These are phyloP conservation scores for Sebastes goodei DNA, from an alignment of 2,797 vertebrate genomes.

Conservation along the genomic window DNA sequence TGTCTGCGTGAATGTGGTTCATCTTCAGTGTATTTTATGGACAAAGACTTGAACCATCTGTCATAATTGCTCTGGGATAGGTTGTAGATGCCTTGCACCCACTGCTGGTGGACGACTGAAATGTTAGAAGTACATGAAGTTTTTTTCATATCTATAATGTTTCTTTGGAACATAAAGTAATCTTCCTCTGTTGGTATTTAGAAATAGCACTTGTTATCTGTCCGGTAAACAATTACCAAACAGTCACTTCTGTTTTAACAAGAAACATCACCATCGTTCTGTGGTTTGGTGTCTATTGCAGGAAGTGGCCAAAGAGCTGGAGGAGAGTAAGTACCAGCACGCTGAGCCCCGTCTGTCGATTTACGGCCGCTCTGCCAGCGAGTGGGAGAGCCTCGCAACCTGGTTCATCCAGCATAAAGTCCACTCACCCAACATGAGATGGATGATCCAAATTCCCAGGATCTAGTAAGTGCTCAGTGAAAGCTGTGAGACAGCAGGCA, in stretches of 20 bases:
- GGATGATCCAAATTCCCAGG: constrained; percentile 97
- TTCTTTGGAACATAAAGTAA: not conserved
- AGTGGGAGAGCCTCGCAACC: constrained; percentile 89
- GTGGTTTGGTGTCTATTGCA: constrained; percentile 63
- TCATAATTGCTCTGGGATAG: not conserved
- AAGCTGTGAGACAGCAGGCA: not conserved
- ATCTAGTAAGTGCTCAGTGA: constrained; percentile 90
- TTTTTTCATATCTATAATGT: not conserved
- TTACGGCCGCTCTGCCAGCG: constrained; percentile 90
- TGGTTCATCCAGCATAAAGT: constrained; percentile 97
- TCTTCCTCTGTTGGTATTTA: not conserved
- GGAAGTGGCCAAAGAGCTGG: constrained; percentile 92
- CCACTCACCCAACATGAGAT: constrained; percentile 95
- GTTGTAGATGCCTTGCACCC: not conserved
- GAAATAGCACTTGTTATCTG: not conserved
- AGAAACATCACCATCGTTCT: constrained; percentile 3
- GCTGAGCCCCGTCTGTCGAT: constrained; percentile 95
- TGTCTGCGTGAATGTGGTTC: not conserved
- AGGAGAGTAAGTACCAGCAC: constrained; percentile 96
- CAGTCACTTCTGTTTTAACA: constrained; percentile 10
- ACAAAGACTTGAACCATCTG: not conserved
- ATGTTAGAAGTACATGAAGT: not conserved
- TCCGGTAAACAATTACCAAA: not conserved
- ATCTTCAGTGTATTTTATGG: not conserved
- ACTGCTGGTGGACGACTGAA: not conserved